Percentiles rank a stretch among this genome's conserved stretches.
These are phyloP conservation scores for Pyrrhosoma nymphula DNA, from an alignment of 2,888 invertebrate species.

Conservation along the genomic window DNA sequence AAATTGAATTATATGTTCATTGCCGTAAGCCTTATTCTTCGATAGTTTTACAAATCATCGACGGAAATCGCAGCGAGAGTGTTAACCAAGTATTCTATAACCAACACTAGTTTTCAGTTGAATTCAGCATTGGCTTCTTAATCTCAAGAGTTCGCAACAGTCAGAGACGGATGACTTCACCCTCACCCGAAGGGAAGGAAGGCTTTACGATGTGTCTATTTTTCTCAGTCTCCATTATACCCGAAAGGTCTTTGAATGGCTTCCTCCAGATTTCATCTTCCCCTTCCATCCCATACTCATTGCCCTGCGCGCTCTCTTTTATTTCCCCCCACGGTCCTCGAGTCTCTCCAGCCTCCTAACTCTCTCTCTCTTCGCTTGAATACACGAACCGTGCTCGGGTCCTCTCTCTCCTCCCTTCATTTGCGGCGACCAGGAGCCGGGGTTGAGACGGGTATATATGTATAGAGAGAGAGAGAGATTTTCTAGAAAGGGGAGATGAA, in stretches of 20 bases:
- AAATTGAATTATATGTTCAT: no score
- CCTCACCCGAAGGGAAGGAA: not conserved
- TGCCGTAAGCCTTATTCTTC: no score
- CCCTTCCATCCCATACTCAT: no score
- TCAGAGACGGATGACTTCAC: no score
- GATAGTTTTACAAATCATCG: no score
- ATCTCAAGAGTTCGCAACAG: no score
- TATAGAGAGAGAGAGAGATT: not conserved
- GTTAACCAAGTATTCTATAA: no score
- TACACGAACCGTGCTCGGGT: not conserved
- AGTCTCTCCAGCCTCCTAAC: not conserved
- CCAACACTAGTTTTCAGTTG: not conserved
- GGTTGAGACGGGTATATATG: not conserved
- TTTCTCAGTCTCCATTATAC: not conserved
- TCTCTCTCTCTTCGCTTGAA: not conserved
- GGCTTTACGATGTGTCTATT: not conserved
- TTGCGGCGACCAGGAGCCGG: not conserved
- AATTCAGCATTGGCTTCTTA: no score
- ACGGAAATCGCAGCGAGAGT: no score
- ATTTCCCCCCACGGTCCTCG: no score
- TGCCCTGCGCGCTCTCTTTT: no score
- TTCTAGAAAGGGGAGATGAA: not conserved
- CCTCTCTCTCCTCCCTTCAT: slow-evolving; percentile 54
- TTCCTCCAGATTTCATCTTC: not conserved
- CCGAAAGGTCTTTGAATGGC: not conserved